phyloP scores from a whole-genome alignment of 2,888 invertebrate species.

The Hirtodrosophila cameraria region DNA sequence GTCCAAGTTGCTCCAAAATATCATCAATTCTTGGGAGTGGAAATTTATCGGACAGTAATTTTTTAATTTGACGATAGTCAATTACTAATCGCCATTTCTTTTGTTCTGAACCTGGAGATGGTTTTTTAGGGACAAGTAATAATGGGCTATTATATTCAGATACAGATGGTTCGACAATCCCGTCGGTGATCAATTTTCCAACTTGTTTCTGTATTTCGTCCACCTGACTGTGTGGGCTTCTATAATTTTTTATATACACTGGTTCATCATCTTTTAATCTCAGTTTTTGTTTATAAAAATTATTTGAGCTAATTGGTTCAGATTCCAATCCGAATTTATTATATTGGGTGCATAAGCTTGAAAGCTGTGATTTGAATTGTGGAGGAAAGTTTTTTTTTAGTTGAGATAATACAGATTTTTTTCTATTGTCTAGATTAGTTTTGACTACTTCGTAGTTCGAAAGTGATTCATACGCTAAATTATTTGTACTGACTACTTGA shows the following conservation, averaged over 20 bases:
- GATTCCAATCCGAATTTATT: constrained; percentile 13
- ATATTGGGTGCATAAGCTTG: constrained; percentile 22
- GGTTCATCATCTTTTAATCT: constrained; percentile 8
- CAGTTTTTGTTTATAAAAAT: too few relatives aligned
- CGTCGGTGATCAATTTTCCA: constrained; percentile 6
- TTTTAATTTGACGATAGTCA: constrained; percentile 6
- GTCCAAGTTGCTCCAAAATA: constrained; percentile 1
- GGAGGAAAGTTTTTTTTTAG: constrained; percentile 2
- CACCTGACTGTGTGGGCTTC: constrained; percentile 5
- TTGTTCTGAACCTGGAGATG: not conserved
- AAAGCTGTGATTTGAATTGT: constrained; percentile 6
- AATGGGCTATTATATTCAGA: constrained; percentile 12
- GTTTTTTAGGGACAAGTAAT: not conserved
- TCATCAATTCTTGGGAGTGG: constrained; percentile 1
- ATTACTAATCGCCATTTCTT: constrained; percentile 6
- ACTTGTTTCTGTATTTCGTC: constrained; percentile 6
- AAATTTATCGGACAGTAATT: constrained; percentile 6
- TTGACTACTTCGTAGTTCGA: not conserved
- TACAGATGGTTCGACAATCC: constrained; percentile 7
- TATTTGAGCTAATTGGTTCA: too few relatives aligned
- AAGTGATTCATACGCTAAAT: constrained; percentile 1
- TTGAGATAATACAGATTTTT: constrained; percentile 7
- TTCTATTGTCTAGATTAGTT: not conserved
- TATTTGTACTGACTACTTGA: constrained; percentile 7
- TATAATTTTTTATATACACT: constrained; percentile 5